These are phyloP conservation scores for Autographa gamma DNA, from an alignment of 2,888 invertebrate genomes.

Conservation along the genomic window DNA sequence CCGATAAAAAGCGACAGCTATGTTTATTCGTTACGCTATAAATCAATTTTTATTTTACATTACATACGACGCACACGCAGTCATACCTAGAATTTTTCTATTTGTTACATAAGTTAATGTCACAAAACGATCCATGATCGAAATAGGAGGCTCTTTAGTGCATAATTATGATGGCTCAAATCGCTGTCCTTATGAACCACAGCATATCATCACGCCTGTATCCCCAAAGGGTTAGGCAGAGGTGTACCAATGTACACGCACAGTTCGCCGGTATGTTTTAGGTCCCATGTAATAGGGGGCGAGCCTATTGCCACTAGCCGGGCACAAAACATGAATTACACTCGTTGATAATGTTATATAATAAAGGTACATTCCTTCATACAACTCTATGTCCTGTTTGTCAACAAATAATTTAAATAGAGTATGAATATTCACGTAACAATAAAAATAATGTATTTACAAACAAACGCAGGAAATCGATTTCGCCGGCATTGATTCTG, in stretches of 20 bases:
- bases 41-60: constrained; percentile 6
- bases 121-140: background rate
- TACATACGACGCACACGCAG: background rate
- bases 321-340: too few relatives aligned
- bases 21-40: background rate
- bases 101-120: background rate
- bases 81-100: background rate
- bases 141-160: too few relatives aligned
- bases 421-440: constrained; percentile 29
- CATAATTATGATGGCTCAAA: too few relatives aligned
- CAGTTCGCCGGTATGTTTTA: too few relatives aligned
- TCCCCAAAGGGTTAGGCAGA: too few relatives aligned
- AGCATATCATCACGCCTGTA: too few relatives aligned
- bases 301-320: too few relatives aligned
- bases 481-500: constrained; percentile 46
- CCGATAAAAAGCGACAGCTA: background rate
- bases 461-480: constrained; percentile 58
- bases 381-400: constrained; percentile 19
- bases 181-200: too few relatives aligned
- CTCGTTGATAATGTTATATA: too few relatives aligned
- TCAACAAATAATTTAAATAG: constrained; percentile 35
- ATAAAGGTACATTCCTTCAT: background rate
- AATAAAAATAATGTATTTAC: constrained; percentile 46
- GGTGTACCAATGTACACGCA: too few relatives aligned
- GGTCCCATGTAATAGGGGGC: too few relatives aligned